Conservation (phyloP, 2,797 vertebrate genomes). For the Pseudochromis fuscus region DNA sequence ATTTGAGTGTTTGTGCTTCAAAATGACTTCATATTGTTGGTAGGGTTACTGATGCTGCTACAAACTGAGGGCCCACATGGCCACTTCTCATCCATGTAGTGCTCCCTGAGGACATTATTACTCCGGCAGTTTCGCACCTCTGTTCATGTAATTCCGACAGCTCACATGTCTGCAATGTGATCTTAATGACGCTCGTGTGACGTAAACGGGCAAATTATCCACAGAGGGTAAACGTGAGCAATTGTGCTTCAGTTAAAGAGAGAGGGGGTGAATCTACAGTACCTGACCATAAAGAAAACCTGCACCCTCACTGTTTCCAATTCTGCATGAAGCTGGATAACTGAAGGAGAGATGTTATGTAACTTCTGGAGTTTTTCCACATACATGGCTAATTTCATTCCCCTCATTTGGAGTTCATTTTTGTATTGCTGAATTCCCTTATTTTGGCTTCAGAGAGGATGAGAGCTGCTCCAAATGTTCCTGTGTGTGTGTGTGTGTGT, state of each 20-base stretch:
- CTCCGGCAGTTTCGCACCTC: not conserved
- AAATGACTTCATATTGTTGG: not conserved
- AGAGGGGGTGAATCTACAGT: conserved; percentile 1
- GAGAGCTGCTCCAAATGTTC: conserved; percentile 38
- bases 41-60: not conserved
- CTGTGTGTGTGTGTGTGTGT: conserved; percentile 12
- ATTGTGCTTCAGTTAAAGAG: conserved; percentile 8
- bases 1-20: not conserved
- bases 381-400: conserved; percentile 57
- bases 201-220: conserved; percentile 29
- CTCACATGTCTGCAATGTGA: conserved; percentile 27
- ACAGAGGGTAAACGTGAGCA: conserved; percentile 12
- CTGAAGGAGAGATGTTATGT: conserved; percentile 41
- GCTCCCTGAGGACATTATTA: not conserved
- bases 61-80: not conserved
- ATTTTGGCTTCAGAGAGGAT: conserved; percentile 31
- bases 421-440: conserved; percentile 33
- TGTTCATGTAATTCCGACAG: conserved; percentile 9
- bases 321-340: conserved; percentile 48
- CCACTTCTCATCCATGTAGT: not conserved
- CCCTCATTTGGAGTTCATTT: conserved; percentile 19
- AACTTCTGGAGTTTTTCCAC: conserved; percentile 41
- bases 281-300: conserved; percentile 31
- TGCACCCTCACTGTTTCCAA: conserved; percentile 40
- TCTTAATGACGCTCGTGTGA: conserved; percentile 28